Evolutionary conservation across 92 coral and sea anemone genomes (phyloP).

Genomic region (Epizoanthus rinbou): DNA sequence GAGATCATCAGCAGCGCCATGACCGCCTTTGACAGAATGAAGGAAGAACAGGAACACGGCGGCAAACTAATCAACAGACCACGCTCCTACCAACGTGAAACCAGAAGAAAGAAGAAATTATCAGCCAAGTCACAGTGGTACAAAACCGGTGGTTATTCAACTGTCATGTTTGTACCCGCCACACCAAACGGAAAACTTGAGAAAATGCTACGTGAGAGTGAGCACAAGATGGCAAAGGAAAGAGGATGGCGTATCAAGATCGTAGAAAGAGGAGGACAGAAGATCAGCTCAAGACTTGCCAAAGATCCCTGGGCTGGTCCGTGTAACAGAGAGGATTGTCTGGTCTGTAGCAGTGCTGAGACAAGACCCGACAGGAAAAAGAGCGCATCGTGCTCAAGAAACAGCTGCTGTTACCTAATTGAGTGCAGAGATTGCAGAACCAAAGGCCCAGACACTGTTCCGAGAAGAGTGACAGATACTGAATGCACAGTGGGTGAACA

Average conservation of each 20-base stretch:
- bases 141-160: neutral
- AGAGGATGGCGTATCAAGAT: no score
- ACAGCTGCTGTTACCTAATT: neutral
- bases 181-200: no score
- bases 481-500: neutral
- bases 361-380: neutral
- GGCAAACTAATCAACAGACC: constrained; percentile 10
- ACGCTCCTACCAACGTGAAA: neutral
- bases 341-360: neutral
- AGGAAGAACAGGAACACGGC: constrained; percentile 9
- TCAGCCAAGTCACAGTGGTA: neutral
- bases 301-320: no score
- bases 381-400: neutral
- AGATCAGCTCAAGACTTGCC: no score
- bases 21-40: constrained; percentile 19
- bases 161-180: no score
- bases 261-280: no score
- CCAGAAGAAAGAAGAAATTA: constrained; percentile 2
- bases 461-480: neutral
- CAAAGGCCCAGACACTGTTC: constrained; percentile 1
- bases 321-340: constrained; percentile 1
- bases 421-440: neutral
- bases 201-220: no score
- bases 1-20: neutral
- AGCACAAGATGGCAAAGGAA: no score